Base-by-base conservation (phyloP, 2,888 invertebrate species). In the Ectemnius lituratus region DNA sequence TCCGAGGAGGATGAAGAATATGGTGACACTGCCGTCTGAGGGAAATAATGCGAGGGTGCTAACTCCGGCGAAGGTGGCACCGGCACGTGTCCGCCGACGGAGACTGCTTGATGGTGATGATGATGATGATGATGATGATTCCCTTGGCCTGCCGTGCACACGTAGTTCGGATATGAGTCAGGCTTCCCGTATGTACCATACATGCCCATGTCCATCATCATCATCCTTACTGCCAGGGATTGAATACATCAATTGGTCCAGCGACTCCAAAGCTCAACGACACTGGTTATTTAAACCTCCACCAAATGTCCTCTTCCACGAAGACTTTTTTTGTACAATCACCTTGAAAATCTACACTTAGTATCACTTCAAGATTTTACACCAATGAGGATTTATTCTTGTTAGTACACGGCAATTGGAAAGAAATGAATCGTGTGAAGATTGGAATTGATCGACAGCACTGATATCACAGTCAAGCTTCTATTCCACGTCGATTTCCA, bases 181-280 rank as follows among this genome's bases (percentile, higher is more conserved):
- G 90, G 86, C 85, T 90, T 90, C 85, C 88, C 88, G 86, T 90
- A 90, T 76, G 89, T 89, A 89, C 94, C 94, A 93, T 95, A 95
- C 95, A 95, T 95, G 89, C 95, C 94, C 93, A 95, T 93, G 93
- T 95, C 95, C 95, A 95, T 95, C 93, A 94, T 95, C 94, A 95
- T 95, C 95, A 95, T 95, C 87, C 89, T 90, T 85, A 84, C 78
- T 49, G 60, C 86, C 81, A 75, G 80, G 79, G 84, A 83, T 84
- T 67, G 76, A 81, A 84, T 80, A 84, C 88, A 88, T 89, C 76
- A 88, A 88, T 78, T 76, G 76, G 73, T 52, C 80, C 77, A 73
- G 72, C 78, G 73, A 78, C 79, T 62, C 67, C 23, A 3, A 46
- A 28, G 49, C 16, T n/a, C 18, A 46, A 18, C 27, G 66, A 60